Evolutionary conservation across 2,888 invertebrate species (phyloP).

Genomic region (Onthophagus sagittarius): DNA sequence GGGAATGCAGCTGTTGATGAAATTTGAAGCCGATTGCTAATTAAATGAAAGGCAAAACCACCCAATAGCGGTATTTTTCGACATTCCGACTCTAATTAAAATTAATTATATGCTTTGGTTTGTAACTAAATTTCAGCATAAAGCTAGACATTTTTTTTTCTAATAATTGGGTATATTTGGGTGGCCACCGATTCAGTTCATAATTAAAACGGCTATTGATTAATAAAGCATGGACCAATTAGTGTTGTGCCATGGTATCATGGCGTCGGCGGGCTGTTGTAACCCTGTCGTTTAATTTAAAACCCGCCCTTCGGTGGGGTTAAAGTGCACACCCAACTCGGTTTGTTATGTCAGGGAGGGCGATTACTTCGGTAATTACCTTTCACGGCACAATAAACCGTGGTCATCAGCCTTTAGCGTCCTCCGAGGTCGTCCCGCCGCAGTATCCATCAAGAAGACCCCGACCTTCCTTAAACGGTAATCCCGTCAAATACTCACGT

Average conservation of each 20-base stretch:
- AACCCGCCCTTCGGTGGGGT: not conserved
- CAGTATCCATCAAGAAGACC: slow-evolving; percentile 21
- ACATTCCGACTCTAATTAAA: not conserved
- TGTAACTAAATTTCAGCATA: not conserved
- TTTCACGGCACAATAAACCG: slow-evolving; percentile 43
- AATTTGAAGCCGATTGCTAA: not conserved
- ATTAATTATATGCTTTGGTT: not conserved
- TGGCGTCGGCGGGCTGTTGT: not conserved
- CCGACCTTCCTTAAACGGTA: slow-evolving; percentile 25
- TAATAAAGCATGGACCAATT: not conserved
- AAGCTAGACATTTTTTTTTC: not conserved
- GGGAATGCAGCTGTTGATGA: not conserved
- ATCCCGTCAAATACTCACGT: slow-evolving; percentile 23
- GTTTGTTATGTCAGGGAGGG: slow-evolving; percentile 33
- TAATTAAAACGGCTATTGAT: not conserved
- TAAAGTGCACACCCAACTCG: not conserved
- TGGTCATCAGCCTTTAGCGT: slow-evolving; percentile 39
- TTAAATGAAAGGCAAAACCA: not conserved
- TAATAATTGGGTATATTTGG: not conserved
- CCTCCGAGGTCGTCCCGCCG: slow-evolving; percentile 12
- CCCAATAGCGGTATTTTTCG: not conserved
- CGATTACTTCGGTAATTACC: slow-evolving; percentile 47
- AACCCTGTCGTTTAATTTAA: slow-evolving; percentile 9
- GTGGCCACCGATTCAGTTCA: not conserved
- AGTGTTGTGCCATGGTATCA: not conserved